Evolutionary conservation across 2,888 invertebrate genomes (phyloP), one percentile per base, ranked within the genome.

Genomic region (Hypsopygia costalis): DNA sequence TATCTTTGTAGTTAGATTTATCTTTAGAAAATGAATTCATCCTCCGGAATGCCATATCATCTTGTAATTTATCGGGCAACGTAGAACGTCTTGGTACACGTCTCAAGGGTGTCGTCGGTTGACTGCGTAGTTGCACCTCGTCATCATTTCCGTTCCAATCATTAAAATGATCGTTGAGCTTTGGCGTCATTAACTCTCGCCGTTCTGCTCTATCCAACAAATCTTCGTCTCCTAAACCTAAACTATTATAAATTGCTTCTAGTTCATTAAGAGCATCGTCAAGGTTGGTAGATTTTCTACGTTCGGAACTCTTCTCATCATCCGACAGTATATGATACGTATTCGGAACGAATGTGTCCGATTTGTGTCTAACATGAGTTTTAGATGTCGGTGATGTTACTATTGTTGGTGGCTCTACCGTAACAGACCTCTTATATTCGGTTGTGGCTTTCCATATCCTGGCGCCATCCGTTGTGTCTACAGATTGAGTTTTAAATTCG

Each of bases 201-300:
- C 93, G 90, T 73, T 95, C 95, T 7, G 95, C 95, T 62, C 95
- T 90, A 64, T 95, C 95, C 37, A 95, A 73, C 43, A 95, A 88
- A 78, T 95, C 94, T 70, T 95, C 95, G 64, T 96, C 96, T 0
- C 94, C 94, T 36, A 97, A 85, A n/a, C 94, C 93, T 41, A 97
- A 89, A 58, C 95, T 96, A 58, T 96, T 95, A 68, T 96, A 95
- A 65, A 97, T 97, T n/a, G 94, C 94, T 86, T 97, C 97, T 40
- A 97, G 77, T 77, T 97, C 97, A 59, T 94, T 94, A 12, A 97
- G 90, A 38, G 97, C 97, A 65, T 97, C 96, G 67, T 96, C 96
- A 28, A 96, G 88, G 73, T 96, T 96, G 9, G 93, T 92, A 1
- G 94, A 94, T 72, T 94, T 94, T 54, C 92, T 81, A 57, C 90